Evolutionary conservation across 2,113 vertebrate species (phyloP).

Genomic region (Glaucidium brasilianum): DNA sequence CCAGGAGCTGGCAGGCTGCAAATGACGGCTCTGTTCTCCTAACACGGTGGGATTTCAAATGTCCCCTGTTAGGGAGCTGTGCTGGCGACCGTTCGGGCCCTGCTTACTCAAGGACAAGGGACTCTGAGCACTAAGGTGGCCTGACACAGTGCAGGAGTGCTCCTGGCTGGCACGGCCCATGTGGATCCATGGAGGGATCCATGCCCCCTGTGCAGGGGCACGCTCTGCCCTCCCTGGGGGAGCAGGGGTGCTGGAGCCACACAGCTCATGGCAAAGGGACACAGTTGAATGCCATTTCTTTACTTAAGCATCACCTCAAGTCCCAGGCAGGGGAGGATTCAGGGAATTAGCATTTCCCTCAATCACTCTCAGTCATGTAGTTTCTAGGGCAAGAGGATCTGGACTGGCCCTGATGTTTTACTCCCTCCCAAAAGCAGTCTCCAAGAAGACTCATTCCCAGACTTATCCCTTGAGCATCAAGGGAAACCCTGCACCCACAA

Average conservation of each 20-base stretch:
- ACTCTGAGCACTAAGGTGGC: not conserved
- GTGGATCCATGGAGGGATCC: no score
- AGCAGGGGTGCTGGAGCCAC: not conserved
- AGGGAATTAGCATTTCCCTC: not conserved
- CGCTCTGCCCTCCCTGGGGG: not conserved
- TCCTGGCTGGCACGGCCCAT: rapidly evolving
- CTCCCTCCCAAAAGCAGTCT: not conserved
- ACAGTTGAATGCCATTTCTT: not conserved
- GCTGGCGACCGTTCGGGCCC: rapidly evolving
- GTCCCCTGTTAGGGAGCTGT: rapidly evolving
- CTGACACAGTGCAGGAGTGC: rapidly evolving
- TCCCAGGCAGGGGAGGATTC: not conserved
- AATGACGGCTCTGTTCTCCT: rapidly evolving
- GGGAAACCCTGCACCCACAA: not conserved
- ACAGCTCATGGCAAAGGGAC: not conserved
- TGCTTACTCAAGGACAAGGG: rapidly evolving
- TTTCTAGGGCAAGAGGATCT: not conserved
- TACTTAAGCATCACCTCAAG: not conserved
- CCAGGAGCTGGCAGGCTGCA: not conserved
- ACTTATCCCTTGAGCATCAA: not conserved
- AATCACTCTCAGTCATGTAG: rapidly evolving
- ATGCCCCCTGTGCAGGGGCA: rapidly evolving
- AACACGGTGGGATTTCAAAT: not conserved
- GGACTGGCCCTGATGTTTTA: not conserved
- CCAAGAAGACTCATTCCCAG: not conserved